phyloP scores from a whole-genome alignment of 2,113 vertebrate genomes.

The Prolemur simus region DNA sequence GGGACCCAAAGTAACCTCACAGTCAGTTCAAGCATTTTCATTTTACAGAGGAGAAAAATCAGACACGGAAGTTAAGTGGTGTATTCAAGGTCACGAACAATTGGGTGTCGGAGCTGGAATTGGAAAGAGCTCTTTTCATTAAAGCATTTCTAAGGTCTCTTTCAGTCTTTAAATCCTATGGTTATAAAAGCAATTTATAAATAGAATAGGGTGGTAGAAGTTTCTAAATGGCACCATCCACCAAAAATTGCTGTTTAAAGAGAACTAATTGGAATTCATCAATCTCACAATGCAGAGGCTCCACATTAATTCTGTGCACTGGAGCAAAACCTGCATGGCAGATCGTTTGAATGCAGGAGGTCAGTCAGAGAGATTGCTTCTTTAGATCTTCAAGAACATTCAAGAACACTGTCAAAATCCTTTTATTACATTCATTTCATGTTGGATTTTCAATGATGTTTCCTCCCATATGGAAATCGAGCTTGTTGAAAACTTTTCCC shows the following conservation, averaged over 20 bases:
- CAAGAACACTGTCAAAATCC: not conserved
- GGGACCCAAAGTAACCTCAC: not conserved
- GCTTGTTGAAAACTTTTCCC: not conserved
- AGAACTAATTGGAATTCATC: slow-evolving; percentile 50
- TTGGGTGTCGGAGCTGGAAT: not conserved
- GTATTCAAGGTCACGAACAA: slow-evolving; percentile 50
- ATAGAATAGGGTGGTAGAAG: slow-evolving; percentile 42
- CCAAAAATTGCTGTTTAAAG: slow-evolving; percentile 54
- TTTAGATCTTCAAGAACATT: slow-evolving; percentile 29
- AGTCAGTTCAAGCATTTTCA: not conserved
- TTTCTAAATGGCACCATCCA: slow-evolving; percentile 45
- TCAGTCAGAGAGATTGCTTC: not conserved
- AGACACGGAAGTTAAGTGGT: not conserved
- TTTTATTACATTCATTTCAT: not conserved
- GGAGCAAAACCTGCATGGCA: not conserved
- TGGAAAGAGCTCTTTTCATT: not conserved
- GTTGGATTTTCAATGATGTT: not conserved
- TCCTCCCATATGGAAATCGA: not conserved
- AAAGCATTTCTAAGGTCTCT: slow-evolving; percentile 31
- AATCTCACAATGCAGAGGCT: not conserved
- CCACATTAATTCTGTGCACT: not conserved
- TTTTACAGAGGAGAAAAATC: not conserved
- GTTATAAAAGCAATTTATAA: slow-evolving; percentile 63
- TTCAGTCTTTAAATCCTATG: slow-evolving; percentile 42
- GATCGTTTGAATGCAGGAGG: not conserved